Conservation (phyloP, 2,113 vertebrate species). For the Bostrychus sinensis region DNA sequence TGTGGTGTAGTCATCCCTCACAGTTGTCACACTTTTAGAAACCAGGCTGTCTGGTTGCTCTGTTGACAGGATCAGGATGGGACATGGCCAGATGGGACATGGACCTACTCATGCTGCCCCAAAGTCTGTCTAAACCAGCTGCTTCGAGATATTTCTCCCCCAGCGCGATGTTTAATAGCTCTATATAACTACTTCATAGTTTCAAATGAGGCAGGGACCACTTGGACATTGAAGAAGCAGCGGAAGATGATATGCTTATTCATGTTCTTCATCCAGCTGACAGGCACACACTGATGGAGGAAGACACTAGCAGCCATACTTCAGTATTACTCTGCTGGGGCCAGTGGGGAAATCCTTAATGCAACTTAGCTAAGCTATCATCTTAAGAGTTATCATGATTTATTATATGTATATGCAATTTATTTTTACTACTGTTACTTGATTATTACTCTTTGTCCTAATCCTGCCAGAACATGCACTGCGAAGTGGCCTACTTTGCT, state of each 20-base stretch:
- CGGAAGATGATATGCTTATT: constrained; percentile 32
- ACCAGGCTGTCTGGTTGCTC: constrained; percentile 1
- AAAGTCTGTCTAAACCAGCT: constrained; percentile 49
- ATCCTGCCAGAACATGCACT: constrained; percentile 16
- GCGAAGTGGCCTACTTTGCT: constrained; percentile 45
- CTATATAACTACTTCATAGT: constrained; percentile 34
- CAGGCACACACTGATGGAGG: neutral
- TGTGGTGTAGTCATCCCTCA: constrained; percentile 24
- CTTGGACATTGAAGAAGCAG: constrained; percentile 20
- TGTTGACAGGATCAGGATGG: constrained; percentile 14
- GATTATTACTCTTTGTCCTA: constrained; percentile 18
- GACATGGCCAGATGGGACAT: constrained; percentile 63
- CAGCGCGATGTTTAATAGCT: constrained; percentile 59
- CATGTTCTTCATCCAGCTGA: neutral
- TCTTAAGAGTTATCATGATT: constrained; percentile 38
- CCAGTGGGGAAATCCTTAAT: constrained; percentile 45
- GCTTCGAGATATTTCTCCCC: constrained; percentile 51
- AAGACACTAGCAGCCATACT: constrained; percentile 10
- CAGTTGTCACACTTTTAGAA: constrained; percentile 29
- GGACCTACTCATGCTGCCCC: constrained; percentile 46
- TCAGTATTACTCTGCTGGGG: constrained; percentile 31
- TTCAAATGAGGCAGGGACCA: constrained; percentile 17
- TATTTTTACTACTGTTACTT: constrained; percentile 5
- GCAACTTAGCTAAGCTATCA: constrained; percentile 49
- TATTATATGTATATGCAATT: constrained; percentile 29